phyloP scores from a whole-genome alignment of 2,113 vertebrate genomes.

The Eleginops maclovinus region DNA sequence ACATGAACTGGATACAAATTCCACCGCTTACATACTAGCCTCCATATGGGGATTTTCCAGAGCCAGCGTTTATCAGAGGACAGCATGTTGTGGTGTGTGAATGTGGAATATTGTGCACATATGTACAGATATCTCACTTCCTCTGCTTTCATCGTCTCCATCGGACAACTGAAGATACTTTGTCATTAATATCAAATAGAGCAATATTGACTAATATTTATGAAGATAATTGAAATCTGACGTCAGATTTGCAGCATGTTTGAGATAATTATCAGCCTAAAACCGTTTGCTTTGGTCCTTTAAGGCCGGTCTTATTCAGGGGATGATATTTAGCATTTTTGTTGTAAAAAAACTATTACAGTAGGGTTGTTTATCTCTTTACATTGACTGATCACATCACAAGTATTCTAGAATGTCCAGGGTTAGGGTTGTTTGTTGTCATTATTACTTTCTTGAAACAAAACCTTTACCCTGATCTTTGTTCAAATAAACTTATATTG shows the following conservation, averaged over 20 bases:
- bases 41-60: constrained; percentile 26
- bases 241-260: neutral
- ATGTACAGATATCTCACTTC: constrained; percentile 4
- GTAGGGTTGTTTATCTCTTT: neutral
- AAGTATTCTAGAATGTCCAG: neutral
- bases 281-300: too few species aligned
- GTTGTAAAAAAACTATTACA: neutral
- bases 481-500: too few species aligned
- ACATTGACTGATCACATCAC: neutral
- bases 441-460: neutral
- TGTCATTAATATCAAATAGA: neutral
- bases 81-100: constrained; percentile 1
- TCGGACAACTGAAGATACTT: neutral
- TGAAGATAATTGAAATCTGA: neutral
- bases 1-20: constrained; percentile 64
- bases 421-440: neutral
- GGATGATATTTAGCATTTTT: neutral
- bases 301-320: neutral
- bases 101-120: neutral
- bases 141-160: neutral
- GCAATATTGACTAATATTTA: neutral
- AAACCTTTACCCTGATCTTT: neutral
- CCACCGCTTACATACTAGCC: constrained; percentile 8
- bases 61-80: neutral
- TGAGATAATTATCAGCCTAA: neutral